Conservation (phyloP, 2,888 invertebrate genomes). For the Xanthorhoe spadicearia region DNA sequence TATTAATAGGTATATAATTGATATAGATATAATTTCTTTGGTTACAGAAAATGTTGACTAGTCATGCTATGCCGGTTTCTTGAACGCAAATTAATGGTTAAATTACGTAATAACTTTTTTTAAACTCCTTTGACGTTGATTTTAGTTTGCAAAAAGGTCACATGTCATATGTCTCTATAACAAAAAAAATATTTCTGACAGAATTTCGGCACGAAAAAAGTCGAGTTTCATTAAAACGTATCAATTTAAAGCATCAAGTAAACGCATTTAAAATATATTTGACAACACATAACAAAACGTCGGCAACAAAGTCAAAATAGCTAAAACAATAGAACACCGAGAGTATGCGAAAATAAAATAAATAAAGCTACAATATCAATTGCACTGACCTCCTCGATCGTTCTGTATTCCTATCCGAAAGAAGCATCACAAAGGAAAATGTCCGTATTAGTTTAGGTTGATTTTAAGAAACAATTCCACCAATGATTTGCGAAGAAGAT, state of each 20-base stretch:
- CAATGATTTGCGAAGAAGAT: too few species aligned
- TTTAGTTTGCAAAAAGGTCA: too few species aligned
- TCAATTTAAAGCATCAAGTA: not conserved
- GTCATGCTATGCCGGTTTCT: too few species aligned
- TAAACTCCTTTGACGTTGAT: too few species aligned
- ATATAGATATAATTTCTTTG: too few species aligned
- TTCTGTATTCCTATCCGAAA: constrained; percentile 78
- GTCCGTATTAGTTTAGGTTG: constrained; percentile 37
- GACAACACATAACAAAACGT: not conserved
- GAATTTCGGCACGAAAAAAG: not conserved
- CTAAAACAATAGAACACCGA: constrained; percentile 26
- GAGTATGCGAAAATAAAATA: constrained; percentile 41
- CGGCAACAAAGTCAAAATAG: constrained; percentile 30
- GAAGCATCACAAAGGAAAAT: constrained; percentile 67
- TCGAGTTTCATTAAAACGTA: not conserved
- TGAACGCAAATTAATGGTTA: too few species aligned
- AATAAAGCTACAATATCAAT: constrained; percentile 46
- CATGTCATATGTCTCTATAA: too few species aligned
- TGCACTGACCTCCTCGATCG: constrained; percentile 81
- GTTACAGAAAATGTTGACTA: too few species aligned
- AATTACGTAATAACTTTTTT: too few species aligned
- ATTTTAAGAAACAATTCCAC: not conserved
- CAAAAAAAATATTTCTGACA: too few species aligned
- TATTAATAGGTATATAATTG: too few species aligned
- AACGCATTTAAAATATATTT: not conserved